A percentile compares a stretch with the other conserved stretches of the same genome.
These are phyloP conservation scores for Staurois parvus DNA, from an alignment of 2,797 vertebrate species.

Conservation along the genomic window DNA sequence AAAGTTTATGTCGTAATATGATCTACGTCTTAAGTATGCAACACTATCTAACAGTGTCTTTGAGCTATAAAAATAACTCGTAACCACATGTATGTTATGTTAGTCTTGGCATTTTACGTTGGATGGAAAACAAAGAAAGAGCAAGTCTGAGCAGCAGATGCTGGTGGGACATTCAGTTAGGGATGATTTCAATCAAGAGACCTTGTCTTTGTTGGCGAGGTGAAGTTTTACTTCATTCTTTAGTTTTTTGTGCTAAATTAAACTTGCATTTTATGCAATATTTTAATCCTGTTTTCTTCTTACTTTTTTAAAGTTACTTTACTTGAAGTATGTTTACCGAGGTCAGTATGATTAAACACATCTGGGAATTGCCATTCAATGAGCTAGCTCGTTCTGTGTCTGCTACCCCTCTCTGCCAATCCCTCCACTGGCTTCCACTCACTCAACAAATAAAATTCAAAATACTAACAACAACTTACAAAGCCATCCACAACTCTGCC, in stretches of 20 bases:
- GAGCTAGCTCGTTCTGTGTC: too few species aligned
- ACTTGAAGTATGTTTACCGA: too few species aligned
- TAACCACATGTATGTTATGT: conserved; percentile 27
- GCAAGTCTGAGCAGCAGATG: conserved; percentile 50
- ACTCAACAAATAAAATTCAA: too few species aligned
- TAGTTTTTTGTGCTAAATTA: background rate
- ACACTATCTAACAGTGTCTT: conserved; percentile 51
- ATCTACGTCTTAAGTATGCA: conserved; percentile 42
- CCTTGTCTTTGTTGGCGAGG: background rate
- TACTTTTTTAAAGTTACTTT: background rate
- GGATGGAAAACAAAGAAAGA: conserved; percentile 23
- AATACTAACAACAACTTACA: too few species aligned
- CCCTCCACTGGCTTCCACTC: too few species aligned
- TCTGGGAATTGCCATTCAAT: too few species aligned
- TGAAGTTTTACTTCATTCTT: background rate
- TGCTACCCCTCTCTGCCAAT: too few species aligned
- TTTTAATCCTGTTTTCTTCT: background rate
- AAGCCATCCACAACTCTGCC: too few species aligned
- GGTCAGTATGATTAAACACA: too few species aligned
- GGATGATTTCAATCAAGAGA: conserved; percentile 33
- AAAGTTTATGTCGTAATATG: conserved; percentile 44
- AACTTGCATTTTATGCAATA: background rate
- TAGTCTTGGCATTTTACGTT: conserved; percentile 37
- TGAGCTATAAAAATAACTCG: conserved; percentile 52
- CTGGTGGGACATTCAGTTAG: conserved; percentile 23